Evolutionary conservation across 2,888 invertebrate species (phyloP).

Genomic region (Drosophila helvetica): DNA sequence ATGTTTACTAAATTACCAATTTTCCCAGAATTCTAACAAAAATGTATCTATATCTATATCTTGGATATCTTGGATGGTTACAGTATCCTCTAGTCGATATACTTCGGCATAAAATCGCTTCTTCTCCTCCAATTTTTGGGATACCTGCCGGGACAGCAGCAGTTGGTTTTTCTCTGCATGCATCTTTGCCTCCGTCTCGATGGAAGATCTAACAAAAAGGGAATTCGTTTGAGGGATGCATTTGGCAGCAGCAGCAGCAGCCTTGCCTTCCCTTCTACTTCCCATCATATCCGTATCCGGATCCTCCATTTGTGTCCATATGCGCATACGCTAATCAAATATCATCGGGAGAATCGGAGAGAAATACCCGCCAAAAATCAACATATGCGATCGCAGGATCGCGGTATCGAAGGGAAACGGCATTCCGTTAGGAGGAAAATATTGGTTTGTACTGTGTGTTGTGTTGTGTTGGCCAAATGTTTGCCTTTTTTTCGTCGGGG

Average conservation of each 20-base stretch:
- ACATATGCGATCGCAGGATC: slow-evolving; percentile 56
- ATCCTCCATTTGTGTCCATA: slow-evolving; percentile 49
- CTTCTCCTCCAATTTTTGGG: slow-evolving; percentile 2
- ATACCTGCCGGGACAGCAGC: slow-evolving; percentile 35
- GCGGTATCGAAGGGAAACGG: slow-evolving; percentile 20
- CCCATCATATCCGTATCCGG: slow-evolving; percentile 14
- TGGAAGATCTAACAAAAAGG: slow-evolving; percentile 63
- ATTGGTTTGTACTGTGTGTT: background rate
- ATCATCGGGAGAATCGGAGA: slow-evolving; percentile 38
- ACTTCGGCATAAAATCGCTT: background rate
- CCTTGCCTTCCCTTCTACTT: slow-evolving; percentile 12
- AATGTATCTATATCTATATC: background rate
- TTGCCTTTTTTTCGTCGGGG: slow-evolving; percentile 39
- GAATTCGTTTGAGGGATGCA: slow-evolving; percentile 43
- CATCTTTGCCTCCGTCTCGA: slow-evolving; percentile 33
- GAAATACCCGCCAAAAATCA: slow-evolving; percentile 71
- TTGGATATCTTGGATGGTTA: background rate
- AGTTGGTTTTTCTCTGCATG: slow-evolving; percentile 27
- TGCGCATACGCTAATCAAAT: slow-evolving; percentile 69
- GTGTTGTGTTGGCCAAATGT: slow-evolving; percentile 50
- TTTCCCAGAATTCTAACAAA: background rate
- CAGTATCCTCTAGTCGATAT: background rate
- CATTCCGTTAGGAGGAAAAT: slow-evolving; percentile 41
- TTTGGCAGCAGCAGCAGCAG: slow-evolving; percentile 18
- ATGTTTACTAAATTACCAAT: background rate